Base-by-base conservation (phyloP, 1,140 invertebrate species). In the Halotydeus destructor region DNA sequence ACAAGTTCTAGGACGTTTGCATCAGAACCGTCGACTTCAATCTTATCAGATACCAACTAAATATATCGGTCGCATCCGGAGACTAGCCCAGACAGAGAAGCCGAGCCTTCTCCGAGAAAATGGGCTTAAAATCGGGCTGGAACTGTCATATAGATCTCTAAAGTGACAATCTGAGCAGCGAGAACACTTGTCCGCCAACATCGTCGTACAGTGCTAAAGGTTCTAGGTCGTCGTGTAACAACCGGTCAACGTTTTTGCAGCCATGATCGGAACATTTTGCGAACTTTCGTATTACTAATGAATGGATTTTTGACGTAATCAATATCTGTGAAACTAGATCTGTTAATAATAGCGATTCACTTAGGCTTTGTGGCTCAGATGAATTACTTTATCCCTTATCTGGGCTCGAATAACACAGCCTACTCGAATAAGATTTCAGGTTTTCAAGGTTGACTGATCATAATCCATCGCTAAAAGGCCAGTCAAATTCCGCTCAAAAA, bases 61-160 rank as follows among this genome's bases (percentile, higher is more conserved):
- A 9, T 25, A n/a, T n/a, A 3, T 43, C 35, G 39, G 30, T 9
- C 40, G 6, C n/a, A 12, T 43, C 41, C 18, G 19, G 30, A 11
- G 37, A 27, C 14, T 28, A 43, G 21, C 43, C 30, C 30, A 24
- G 33, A 45, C 44, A 45, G 31, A n/a, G n/a, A n/a, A 94, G 88
- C n/a, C 66, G 88, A 26, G 85, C 94, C 1, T 97, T 96, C 65
- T 88, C 83, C 12, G 91, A 97, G 61, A 94, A 94, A 64, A 91
- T 97, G 83, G 89, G 91, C 9, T 60, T 96, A 9, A 89, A 97
- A 60, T 88, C 84, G 44, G 91, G 91, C 19, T 97, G 91, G 91
- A 97, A 97, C 60, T 96, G 89, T 59, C 89, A 96, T 56, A 94
- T 97, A 49, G 93, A 85, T 4, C 64, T 96, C 21, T 67, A 84